Evolutionary conservation across 2,797 vertebrate species (phyloP).

Genomic region (Lepilemur septentrionalis): DNA sequence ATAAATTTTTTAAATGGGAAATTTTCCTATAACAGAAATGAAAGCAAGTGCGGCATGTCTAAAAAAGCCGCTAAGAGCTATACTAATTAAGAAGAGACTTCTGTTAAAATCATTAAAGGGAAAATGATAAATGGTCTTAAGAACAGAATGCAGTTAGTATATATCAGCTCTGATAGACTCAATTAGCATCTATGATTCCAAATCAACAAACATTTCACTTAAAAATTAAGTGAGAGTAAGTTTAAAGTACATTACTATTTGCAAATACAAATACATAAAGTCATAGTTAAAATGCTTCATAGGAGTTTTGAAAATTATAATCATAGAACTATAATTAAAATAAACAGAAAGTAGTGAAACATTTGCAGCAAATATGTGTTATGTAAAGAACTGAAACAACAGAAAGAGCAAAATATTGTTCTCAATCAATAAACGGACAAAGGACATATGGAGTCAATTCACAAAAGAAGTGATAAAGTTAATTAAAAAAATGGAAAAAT

Average conservation of each 20-base stretch:
- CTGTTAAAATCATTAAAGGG: not conserved
- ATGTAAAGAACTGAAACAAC: slow-evolving; percentile 3
- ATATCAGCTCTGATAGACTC: not conserved
- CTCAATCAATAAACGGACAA: not conserved
- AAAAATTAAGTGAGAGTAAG: slow-evolving; percentile 38
- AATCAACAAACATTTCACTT: slow-evolving; percentile 35
- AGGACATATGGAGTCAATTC: not conserved
- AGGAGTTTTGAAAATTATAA: slow-evolving; percentile 17
- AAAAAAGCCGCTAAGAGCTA: not conserved
- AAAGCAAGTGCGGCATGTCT: not conserved
- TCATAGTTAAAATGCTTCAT: not conserved
- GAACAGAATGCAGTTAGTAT: not conserved
- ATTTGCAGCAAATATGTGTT: not conserved
- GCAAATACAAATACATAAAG: slow-evolving; percentile 5
- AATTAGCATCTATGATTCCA: not conserved
- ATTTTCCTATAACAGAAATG: not conserved
- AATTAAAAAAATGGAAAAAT: slow-evolving; percentile 1
- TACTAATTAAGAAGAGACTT: not conserved
- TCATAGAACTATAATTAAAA: not conserved
- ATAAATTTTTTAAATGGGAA: not conserved
- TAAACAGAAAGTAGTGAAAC: not conserved
- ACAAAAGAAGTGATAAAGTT: not conserved
- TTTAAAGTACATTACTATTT: not conserved
- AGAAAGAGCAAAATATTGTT: not conserved
- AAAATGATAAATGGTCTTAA: not conserved